Evolutionary conservation across 2,797 vertebrate genomes (phyloP), one percentile per base, ranked within the genome.

Genomic region (Botia kubotai): DNA sequence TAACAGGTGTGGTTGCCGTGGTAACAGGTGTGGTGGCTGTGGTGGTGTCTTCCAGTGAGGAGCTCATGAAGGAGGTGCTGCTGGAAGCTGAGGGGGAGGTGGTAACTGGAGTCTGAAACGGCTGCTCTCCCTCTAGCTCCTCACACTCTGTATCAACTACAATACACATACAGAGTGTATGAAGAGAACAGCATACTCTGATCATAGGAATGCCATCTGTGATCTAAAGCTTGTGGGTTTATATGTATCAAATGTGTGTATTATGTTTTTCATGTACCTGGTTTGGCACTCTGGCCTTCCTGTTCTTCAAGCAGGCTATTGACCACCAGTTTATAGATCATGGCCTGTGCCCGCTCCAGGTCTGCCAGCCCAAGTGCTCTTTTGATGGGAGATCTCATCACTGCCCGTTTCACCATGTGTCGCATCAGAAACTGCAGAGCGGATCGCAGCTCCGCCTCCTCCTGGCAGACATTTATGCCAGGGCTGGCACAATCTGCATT

Each of bases 21-120:
- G 98, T 99, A 79, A 99, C 97, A 0, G 95, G 95, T 1, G 95
- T 96, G 72, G 98, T 99, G 63, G 98, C 98, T 0, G 98, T 99
- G 81, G 98, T 99, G 52, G 98, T 99, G 86, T 99, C 98, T 86
- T 99, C 98, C 85, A 99, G 91, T 0, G 98, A 99, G 84, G 97
- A 99, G 90, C 98, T 99, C 97, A 99, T 99, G 89, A 99, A 99
- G 80, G 98, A 99, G 0, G 98, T 99, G 3, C 97, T 99, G 92
- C 98, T 99, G 29, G 98, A 99, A 67, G 97, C 97, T 0, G 98
- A 99, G 11, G 98, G 98, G 87, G 98, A 99, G 48, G 98, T 99
- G 72, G 98, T 99, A 83, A 99, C 94, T 0, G 98, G 98, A 0
- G 98, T 99, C 85, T 99, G 98, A 14, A 97, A 96, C 89, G 95